Evolutionary conservation across 1,140 invertebrate species (phyloP), one percentile per base, ranked within the genome.

Genomic region (Hyposmocoma kahamanoa): DNA sequence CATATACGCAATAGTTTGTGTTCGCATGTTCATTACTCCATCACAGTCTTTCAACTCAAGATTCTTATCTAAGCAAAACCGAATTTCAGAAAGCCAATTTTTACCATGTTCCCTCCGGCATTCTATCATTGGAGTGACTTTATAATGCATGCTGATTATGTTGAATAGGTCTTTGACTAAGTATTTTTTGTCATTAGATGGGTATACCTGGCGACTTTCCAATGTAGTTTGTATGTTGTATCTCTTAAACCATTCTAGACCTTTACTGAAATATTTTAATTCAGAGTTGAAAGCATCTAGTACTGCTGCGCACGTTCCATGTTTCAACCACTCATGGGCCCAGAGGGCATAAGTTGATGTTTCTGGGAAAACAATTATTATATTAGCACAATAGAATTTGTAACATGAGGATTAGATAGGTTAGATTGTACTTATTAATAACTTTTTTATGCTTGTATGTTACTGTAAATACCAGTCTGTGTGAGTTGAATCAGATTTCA

Each of bases 311-410:
- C 95, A 96, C 0, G 94, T 94, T 0, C 94, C 95, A 72, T 96
- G 95, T 67, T 96, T 96, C 0, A 87, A 72, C 94, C 94, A 96
- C 72, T 96, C 95, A 52, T 96, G 94, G 51, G 90, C 85, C 95
- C 94, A 96, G 5, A 96, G 87, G 5, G 88, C 87, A 59, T 90
- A 87, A 9, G 78, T 66, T 24, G 86, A 76, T 1, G 83, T 89
- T 53, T 83, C 87, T 80, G 59, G n/a, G 66, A 82, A 11, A 44
- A 62, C 47, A 54, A 22, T 49, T 44, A 26, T 26, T 26, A 26
- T 26, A 6, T 26, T 6, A 26, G 24, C 24, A 26, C 11, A 5
- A 26, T 26, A 11, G 24, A 26, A 26, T 6, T 26, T 26, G n/a
- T n/a, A n/a, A n/a, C n/a, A n/a, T n/a, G n/a, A n/a, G n/a, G n/a